These are phyloP conservation scores for Brachionus koreanus DNA, from an alignment of 1,140 invertebrate genomes.

Conservation along the genomic window DNA sequence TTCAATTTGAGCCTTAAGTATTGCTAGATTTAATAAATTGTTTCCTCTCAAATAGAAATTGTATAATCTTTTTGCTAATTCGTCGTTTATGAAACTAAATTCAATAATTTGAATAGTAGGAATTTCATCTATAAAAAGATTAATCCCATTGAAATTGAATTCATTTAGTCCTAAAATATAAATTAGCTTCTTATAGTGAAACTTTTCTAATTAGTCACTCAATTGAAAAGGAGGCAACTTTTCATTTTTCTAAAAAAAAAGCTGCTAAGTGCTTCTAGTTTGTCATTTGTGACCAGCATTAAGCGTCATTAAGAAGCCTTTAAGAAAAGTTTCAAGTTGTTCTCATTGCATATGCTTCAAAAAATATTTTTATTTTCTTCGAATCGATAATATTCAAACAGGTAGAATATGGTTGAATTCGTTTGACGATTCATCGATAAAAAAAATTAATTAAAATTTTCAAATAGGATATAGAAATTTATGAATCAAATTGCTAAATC, in stretches of 20 bases:
- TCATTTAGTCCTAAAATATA: slow-evolving; percentile 23
- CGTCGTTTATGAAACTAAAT: slow-evolving; percentile 30
- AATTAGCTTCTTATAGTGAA: neutral
- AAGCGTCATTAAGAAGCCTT: neutral
- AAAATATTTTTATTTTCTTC: neutral
- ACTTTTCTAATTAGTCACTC: neutral
- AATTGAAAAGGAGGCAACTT: neutral
- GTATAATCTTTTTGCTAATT: slow-evolving; percentile 8
- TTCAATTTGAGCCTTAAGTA: slow-evolving; percentile 14
- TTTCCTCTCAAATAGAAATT: neutral
- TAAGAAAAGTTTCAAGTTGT: neutral
- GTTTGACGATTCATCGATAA: neutral
- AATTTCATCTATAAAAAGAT: slow-evolving; percentile 27
- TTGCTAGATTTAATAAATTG: neutral
- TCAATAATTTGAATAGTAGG: neutral
- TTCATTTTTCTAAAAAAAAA: slow-evolving; percentile 13
- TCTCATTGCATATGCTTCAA: neutral
- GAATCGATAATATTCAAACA: neutral
- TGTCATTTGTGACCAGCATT: neutral
- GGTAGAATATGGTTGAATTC: neutral
- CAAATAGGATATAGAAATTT: neutral
- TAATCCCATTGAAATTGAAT: slow-evolving; percentile 7
- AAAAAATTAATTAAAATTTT: slow-evolving; percentile 3
- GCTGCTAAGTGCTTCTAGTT: neutral
- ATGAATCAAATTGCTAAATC: neutral